Percentiles rank a stretch among this genome's conserved stretches.
Evolutionary conservation across 1,140 invertebrate genomes (phyloP).

Genomic region (Calosoma granatense): DNA sequence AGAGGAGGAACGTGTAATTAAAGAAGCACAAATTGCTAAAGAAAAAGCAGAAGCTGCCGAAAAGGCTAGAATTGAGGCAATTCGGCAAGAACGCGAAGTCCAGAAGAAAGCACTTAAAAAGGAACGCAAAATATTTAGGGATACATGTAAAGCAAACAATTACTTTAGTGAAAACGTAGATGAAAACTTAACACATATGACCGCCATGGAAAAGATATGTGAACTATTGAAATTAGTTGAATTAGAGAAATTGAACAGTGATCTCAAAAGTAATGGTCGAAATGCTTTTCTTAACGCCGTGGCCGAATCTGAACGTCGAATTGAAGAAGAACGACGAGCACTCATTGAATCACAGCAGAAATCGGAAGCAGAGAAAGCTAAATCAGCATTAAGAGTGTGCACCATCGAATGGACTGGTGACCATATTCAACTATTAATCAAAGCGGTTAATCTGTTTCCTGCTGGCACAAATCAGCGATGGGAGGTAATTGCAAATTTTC

Average conservation of each 20-base stretch:
- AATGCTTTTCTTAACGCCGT: slow-evolving; percentile 56
- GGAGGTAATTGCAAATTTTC: slow-evolving; percentile 93
- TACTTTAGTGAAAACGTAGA: slow-evolving; percentile 69
- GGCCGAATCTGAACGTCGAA: slow-evolving; percentile 56
- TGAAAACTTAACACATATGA: slow-evolving; percentile 73
- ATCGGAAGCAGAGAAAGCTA: slow-evolving; percentile 33
- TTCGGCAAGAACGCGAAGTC: slow-evolving; percentile 78
- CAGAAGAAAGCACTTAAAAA: slow-evolving; percentile 75
- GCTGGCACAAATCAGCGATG: slow-evolving; percentile 91
- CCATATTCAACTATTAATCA: slow-evolving; percentile 76
- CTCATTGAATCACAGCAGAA: slow-evolving; percentile 42
- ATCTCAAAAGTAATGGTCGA: slow-evolving; percentile 52
- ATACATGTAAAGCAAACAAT: slow-evolving; percentile 77
- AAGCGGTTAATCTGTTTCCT: slow-evolving; percentile 93
- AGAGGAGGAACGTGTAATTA: slow-evolving; percentile 65
- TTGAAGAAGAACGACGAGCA: slow-evolving; percentile 65
- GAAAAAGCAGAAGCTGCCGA: slow-evolving; percentile 75
- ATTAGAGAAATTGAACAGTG: slow-evolving; percentile 66
- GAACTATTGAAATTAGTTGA: slow-evolving; percentile 62
- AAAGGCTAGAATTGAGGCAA: slow-evolving; percentile 64
- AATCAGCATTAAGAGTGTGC: slow-evolving; percentile 34
- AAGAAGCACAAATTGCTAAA: slow-evolving; percentile 64
- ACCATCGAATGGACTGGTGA: slow-evolving; percentile 69
- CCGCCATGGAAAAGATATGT: slow-evolving; percentile 82
- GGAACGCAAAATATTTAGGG: slow-evolving; percentile 75